Conservation (phyloP, 2,113 vertebrate species). For the Holacanthus passer region DNA sequence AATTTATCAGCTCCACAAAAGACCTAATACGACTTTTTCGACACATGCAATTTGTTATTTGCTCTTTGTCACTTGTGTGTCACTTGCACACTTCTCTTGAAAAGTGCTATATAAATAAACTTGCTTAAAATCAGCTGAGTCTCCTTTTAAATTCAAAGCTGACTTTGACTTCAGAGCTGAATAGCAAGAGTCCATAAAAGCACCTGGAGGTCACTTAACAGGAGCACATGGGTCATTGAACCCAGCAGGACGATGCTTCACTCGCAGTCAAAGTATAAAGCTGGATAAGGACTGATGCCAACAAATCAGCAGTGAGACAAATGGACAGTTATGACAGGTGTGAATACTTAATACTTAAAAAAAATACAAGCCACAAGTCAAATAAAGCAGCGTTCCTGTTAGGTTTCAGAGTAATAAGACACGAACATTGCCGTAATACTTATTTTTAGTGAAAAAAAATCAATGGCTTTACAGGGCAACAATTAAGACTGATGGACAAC, state of each 20-base stretch:
- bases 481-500: constrained; percentile 21
- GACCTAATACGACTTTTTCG: no score
- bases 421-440: background rate
- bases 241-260: background rate
- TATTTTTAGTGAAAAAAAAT: constrained; percentile 38
- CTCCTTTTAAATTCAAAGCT: no score
- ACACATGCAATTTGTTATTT: no score
- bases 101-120: background rate
- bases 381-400: background rate
- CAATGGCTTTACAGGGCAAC: constrained; percentile 21
- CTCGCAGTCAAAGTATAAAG: background rate
- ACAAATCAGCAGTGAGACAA: constrained; percentile 29
- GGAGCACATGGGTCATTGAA: constrained; percentile 1
- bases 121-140: no score
- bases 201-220: constrained; percentile 3
- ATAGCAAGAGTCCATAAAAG: no score
- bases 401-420: background rate
- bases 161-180: no score
- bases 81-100: no score
- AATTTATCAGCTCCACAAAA: no score
- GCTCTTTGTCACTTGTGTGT: no score
- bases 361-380: background rate
- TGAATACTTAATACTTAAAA: background rate
- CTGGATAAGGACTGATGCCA: background rate
- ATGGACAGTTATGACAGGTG: background rate